Conservation (phyloP, 1,140 invertebrate genomes). For the Drosophila chauvacae region DNA sequence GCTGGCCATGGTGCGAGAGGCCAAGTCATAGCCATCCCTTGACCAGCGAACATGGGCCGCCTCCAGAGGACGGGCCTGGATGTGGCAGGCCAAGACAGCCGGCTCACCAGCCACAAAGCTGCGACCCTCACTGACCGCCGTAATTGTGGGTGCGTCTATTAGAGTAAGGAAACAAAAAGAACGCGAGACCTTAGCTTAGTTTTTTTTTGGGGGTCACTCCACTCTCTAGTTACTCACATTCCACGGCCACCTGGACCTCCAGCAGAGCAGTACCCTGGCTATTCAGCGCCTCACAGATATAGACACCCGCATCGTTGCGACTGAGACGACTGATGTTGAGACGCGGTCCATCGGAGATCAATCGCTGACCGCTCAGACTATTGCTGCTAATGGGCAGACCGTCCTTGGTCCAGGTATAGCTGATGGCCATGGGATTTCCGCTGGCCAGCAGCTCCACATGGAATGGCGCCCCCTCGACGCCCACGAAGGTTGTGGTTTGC, state of each 20-base stretch:
- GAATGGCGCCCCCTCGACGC: conserved; percentile 93
- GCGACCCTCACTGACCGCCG: conserved; percentile 89
- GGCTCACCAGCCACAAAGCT: conserved; percentile 91
- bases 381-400: conserved; percentile 87
- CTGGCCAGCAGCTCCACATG: conserved; percentile 91
- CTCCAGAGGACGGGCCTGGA: conserved; percentile 92
- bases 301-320: conserved; percentile 93
- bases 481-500: conserved; percentile 87
- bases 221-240: conserved; percentile 90
- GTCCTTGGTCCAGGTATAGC: conserved; percentile 95
- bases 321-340: conserved; percentile 93
- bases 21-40: conserved; percentile 89
- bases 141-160: conserved; percentile 87
- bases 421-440: conserved; percentile 93
- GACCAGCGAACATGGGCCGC: conserved; percentile 94
- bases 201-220: conserved; percentile 2
- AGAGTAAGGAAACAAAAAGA: not conserved
- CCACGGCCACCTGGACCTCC: conserved; percentile 93
- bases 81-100: conserved; percentile 93
- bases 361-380: conserved; percentile 85
- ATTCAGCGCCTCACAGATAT: conserved; percentile 95
- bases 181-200: not conserved
- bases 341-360: conserved; percentile 91
- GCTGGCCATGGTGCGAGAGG: conserved; percentile 87
- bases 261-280: conserved; percentile 92